phyloP scores from a whole-genome alignment of 2,113 vertebrate genomes.

The Candoia aspera region DNA sequence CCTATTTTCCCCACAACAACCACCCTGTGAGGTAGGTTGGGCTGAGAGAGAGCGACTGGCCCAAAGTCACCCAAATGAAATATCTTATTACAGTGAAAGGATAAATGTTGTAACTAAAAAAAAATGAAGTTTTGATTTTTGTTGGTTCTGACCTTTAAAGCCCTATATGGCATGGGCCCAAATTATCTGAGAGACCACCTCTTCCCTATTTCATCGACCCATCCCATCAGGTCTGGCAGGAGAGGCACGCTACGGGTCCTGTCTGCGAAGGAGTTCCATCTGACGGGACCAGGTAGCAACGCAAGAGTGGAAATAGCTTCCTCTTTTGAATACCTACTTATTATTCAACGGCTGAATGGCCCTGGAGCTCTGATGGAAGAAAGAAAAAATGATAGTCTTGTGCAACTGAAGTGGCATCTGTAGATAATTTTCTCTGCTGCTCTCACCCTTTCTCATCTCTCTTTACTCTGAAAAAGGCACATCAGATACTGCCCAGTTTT shows the following conservation, averaged over 20 bases:
- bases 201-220: too few relatives aligned
- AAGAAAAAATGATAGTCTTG: not conserved
- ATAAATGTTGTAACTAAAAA: not conserved
- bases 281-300: not conserved
- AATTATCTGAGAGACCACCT: too few relatives aligned
- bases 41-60: not conserved
- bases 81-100: slow-evolving; percentile 9
- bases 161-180: not conserved
- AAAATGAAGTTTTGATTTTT: too few relatives aligned
- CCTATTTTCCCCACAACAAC: not conserved
- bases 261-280: too few relatives aligned
- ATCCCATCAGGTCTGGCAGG: too few relatives aligned
- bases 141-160: not conserved
- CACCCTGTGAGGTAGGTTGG: not conserved
- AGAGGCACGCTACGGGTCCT: too few relatives aligned
- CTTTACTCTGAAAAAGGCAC: not conserved
- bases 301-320: not conserved
- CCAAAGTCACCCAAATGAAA: not conserved
- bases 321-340: not conserved
- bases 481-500: not conserved
- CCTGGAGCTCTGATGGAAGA: not conserved
- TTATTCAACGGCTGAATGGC: not conserved
- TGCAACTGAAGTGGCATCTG: not conserved
- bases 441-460: not conserved
- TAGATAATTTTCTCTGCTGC: not conserved